Evolutionary conservation across 2,113 vertebrate species (phyloP).

Genomic region (Dascyllus trimaculatus): DNA sequence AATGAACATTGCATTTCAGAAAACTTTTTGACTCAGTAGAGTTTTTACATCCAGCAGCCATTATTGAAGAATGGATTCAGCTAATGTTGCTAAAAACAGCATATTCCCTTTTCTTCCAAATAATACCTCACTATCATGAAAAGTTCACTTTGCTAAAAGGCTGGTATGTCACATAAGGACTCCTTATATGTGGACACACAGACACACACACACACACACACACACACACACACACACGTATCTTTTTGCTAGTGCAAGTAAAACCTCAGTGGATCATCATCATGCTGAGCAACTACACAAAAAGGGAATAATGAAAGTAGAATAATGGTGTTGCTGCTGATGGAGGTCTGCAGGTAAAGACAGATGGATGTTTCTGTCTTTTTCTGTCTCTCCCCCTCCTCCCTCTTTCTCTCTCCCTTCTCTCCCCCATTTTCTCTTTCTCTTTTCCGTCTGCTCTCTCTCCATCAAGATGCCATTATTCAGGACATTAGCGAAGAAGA

Average conservation of each 20-base stretch:
- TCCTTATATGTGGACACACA: conserved; percentile 13
- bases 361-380: conserved; percentile 47
- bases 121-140: conserved; percentile 25
- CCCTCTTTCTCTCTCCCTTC: conserved; percentile 15
- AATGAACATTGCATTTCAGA: not conserved
- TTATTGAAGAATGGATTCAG: conserved; percentile 7
- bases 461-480: conserved; percentile 88
- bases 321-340: conserved; percentile 71
- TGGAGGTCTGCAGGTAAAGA: conserved; percentile 71
- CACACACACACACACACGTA: conserved; percentile 9
- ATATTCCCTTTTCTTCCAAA: conserved; percentile 11
- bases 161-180: conserved; percentile 10
- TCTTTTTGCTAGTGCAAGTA: conserved; percentile 44
- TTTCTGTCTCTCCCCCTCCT: not conserved
- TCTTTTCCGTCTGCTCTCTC: conserved; percentile 55
- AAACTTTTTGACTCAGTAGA: not conserved
- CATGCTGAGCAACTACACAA: conserved; percentile 51
- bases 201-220: not conserved
- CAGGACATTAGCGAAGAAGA: conserved; percentile 87
- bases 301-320: conserved; percentile 76
- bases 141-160: conserved; percentile 59
- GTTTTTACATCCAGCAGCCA: not conserved
- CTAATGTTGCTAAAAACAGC: conserved; percentile 38
- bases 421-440: conserved; percentile 30
- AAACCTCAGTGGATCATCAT: conserved; percentile 56